Evolutionary conservation across 1,140 invertebrate species (phyloP), one percentile per base, ranked within the genome.

Genomic region (Arion vulgaris): DNA sequence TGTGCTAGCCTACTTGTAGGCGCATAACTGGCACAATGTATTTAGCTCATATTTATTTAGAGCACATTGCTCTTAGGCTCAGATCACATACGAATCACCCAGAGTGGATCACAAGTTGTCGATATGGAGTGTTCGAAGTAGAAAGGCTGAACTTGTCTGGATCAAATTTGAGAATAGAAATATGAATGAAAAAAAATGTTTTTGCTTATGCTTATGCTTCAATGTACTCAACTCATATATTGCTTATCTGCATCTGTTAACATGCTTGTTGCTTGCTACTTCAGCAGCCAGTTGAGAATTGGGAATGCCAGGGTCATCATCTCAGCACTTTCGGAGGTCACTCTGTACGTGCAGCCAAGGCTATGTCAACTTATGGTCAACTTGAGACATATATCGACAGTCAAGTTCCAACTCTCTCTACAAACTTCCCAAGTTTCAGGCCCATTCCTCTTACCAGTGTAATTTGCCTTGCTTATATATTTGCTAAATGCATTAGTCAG

Each of bases 331-430:
- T 81, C 41, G 80, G 80, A 1, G 71, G 32, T 2, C 32, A 51
- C 9, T 57, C 80, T n/a, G 0, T 41, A 23, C 34, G 71, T 26
- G 68, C 71, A 23, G 36, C 32, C 41, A 81, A 74, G 51, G 71
- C 80, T 28, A 74, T 62, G 80, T 81, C 80, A 28, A 73, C 71
- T 19, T 81, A 81, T 41, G 80, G 80, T 39, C 69, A 51, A 2
- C 80, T 74, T 9, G 62, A 66, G 62, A n/a, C 80, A 26, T 1
- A 5, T 5, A 0, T 17, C 28, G 34, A 2, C 73, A 81, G 38
- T 41, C 72, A 32, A 34, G 68, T 66, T 28, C 74, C 80, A 36
- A 53, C 80, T 5, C 80, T 81, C 13, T 71, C 71, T 38, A 45
- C 69, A 51, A 81, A 81, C 71, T 74, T 81, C 4, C 39, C 53